Conservation (phyloP, 2,113 vertebrate genomes). For the Edolisoma coerulescens region DNA sequence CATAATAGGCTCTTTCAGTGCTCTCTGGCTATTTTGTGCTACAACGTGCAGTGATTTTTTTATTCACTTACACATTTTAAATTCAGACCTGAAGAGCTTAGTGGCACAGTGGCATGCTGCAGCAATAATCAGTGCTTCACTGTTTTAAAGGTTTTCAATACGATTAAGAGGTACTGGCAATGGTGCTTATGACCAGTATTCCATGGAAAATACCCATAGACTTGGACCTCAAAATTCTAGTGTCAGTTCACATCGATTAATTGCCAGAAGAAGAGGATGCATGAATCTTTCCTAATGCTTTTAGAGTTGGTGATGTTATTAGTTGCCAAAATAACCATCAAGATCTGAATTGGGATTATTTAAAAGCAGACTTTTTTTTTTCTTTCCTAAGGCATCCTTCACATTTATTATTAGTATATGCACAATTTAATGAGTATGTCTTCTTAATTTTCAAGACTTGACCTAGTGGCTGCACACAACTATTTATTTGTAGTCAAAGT, state of each 20-base stretch:
- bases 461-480: background rate
- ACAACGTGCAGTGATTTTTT: accelerated
- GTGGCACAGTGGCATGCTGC: background rate
- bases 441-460: background rate
- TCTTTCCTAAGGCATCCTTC: background rate
- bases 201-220: background rate
- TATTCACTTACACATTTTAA: background rate
- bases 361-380: background rate
- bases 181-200: background rate
- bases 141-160: background rate
- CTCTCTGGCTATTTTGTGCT: background rate
- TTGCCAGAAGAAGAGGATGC: background rate
- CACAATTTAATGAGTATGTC: background rate
- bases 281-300: background rate
- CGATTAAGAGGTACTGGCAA: background rate
- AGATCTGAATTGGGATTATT: background rate
- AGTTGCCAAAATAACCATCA: background rate
- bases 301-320: background rate
- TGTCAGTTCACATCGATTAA: background rate
- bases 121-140: background rate
- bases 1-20: background rate
- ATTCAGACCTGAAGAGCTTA: background rate
- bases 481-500: background rate
- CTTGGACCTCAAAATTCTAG: background rate
- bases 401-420: background rate